Percentiles rank a stretch among this genome's conserved stretches.
These are phyloP conservation scores for Embidobia sp. DNA, from an alignment of 2,888 invertebrate species.

Conservation along the genomic window DNA sequence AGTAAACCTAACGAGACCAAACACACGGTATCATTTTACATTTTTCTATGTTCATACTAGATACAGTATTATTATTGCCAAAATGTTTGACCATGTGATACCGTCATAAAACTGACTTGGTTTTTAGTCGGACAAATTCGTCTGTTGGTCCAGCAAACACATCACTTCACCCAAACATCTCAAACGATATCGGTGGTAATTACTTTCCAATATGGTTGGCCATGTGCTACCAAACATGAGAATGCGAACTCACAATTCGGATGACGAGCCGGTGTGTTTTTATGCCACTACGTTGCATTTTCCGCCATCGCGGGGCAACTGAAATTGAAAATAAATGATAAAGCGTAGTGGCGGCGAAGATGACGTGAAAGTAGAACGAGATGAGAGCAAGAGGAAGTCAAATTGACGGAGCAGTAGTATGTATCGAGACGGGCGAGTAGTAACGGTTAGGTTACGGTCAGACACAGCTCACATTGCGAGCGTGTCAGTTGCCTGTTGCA, in stretches of 20 bases:
- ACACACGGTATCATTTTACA: no score
- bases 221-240: no score
- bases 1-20: no score
- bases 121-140: no score
- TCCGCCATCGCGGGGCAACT: background rate
- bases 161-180: no score
- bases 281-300: background rate
- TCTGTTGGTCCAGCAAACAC: no score
- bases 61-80: no score
- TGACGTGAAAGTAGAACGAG: slow-evolving; percentile 48
- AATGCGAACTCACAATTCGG: no score
- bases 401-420: slow-evolving; percentile 45
- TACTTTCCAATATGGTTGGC: no score
- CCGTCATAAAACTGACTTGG: no score
- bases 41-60: no score
- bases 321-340: slow-evolving; percentile 46
- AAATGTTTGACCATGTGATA: no score
- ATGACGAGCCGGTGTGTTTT: background rate
- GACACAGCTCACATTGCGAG: slow-evolving; percentile 56
- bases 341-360: slow-evolving; percentile 14
- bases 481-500: slow-evolving; percentile 67
- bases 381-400: slow-evolving; percentile 54
- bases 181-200: background rate
- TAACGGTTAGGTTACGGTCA: slow-evolving; percentile 57
- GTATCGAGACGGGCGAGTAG: slow-evolving; percentile 45